Conservation (phyloP, 2,113 vertebrate genomes). For the Dicrurus megarhynchus region DNA sequence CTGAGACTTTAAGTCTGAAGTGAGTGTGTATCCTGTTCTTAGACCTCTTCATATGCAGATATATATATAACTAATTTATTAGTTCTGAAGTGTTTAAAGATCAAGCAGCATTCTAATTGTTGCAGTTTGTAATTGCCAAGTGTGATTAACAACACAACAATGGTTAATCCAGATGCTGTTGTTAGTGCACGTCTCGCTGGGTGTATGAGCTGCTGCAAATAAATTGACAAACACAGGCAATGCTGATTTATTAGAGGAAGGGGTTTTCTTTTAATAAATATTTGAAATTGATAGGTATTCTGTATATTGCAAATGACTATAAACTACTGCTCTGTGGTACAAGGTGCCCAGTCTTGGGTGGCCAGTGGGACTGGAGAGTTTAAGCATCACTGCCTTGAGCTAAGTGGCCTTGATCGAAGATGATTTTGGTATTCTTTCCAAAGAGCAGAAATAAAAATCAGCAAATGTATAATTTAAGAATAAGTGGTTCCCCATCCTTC, state of each 20-base stretch:
- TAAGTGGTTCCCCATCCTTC: background rate
- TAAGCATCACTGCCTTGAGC: too few relatives aligned
- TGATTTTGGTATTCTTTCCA: too few relatives aligned
- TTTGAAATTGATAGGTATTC: background rate
- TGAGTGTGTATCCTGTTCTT: background rate
- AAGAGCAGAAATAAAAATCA: too few relatives aligned
- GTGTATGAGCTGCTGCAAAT: background rate
- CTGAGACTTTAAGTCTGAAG: background rate
- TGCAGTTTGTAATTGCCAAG: background rate
- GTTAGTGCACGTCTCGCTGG: fast-evolving
- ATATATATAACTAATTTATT: background rate
- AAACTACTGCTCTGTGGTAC: background rate
- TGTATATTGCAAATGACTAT: background rate
- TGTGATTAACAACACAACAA: background rate
- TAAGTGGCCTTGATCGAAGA: too few relatives aligned
- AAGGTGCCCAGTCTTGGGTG: background rate
- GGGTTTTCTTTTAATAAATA: background rate
- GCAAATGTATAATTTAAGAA: background rate
- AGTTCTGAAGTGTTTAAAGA: background rate
- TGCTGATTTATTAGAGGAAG: background rate
- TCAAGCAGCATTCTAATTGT: background rate
- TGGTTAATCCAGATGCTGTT: background rate
- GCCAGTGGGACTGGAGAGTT: background rate
- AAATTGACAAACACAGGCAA: background rate
- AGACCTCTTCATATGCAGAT: background rate